Base-by-base conservation (phyloP, 2,797 vertebrate species). In the Aphelocoma californica region DNA sequence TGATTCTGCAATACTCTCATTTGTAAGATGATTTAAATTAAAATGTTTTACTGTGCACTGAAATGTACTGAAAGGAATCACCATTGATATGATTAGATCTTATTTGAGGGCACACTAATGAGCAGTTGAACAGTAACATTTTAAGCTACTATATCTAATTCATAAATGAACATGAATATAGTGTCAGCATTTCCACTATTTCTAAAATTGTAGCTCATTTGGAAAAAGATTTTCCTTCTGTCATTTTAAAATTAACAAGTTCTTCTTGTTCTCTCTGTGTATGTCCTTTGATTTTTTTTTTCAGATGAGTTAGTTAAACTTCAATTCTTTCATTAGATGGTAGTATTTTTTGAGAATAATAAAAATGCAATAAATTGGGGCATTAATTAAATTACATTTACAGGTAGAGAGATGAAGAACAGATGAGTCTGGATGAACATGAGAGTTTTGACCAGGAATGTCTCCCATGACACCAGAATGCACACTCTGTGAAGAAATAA, bases 11-110 rank as follows among this genome's bases (percentile, higher is more conserved):
- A 61, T 86, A n/a, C 6, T 89, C 36, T 64, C 60, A 70, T 95
- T 93, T 94, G 45, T 86, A 88, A 71, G 10, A 61, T 78, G 28
- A 81, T 65, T 90, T 86, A 87, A 87, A 53, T 32, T 66, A 95
- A 29, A 26, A 4, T 36, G 36, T 78, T 91, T 83, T 71, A 91
- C 57, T 71, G 24, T 78, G 45, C 45, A 25, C 34, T 71, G 71
- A 86, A 92, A 84, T 57, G 44, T 62, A 56, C 48, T 67, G 75
- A 82, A 84, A 82, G 67, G 20, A 83, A 67, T 86, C 42, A 61
- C 2, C 6, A 45, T 89, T 89, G 57, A 65, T 15, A 73, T 77
- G 34, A 90, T 81, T 67, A 73, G 40, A 82, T 88, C 48, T 94
- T 91, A 67, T 92, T 67, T 83, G 74, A 77, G 48, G 26, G 20